A percentile compares a stretch with the other conserved stretches of the same genome.
phyloP scores from a whole-genome alignment of 2,888 invertebrate genomes.

The Oegoconia quadripuncta region DNA sequence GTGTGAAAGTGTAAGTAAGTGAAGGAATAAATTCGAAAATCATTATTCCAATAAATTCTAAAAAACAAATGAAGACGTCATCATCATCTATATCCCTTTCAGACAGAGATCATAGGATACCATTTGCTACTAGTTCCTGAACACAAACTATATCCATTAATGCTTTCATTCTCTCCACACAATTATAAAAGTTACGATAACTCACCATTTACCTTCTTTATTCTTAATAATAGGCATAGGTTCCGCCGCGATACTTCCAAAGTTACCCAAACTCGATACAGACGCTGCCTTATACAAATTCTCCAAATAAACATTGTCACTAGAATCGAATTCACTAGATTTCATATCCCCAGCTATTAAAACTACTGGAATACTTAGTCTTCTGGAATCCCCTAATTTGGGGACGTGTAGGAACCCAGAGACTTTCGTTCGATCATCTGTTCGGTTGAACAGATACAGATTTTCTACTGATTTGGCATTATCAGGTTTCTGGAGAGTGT shows the following conservation, averaged over 20 bases:
- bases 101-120: too few species aligned
- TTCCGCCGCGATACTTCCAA: constrained; percentile 60
- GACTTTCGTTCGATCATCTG: constrained; percentile 38
- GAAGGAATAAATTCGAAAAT: too few species aligned
- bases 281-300: constrained; percentile 70
- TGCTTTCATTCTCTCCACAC: neutral
- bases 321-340: constrained; percentile 61
- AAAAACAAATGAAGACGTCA: too few species aligned
- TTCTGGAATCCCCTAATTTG: constrained; percentile 53
- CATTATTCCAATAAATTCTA: too few species aligned
- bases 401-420: constrained; percentile 57
- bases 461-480: constrained; percentile 61
- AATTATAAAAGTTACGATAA: neutral
- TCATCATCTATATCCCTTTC: too few species aligned
- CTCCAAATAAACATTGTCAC: constrained; percentile 62
- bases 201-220: constrained; percentile 72
- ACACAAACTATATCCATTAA: too few species aligned
- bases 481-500: constrained; percentile 29
- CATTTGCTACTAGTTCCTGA: too few species aligned
- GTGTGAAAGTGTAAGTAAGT: too few species aligned
- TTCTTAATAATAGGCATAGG: constrained; percentile 72
- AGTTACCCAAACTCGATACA: constrained; percentile 66
- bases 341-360: constrained; percentile 54
- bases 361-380: constrained; percentile 67
- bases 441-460: constrained; percentile 42